Conservation (phyloP, 1,140 invertebrate genomes). For the Leptopilina clavipes region DNA sequence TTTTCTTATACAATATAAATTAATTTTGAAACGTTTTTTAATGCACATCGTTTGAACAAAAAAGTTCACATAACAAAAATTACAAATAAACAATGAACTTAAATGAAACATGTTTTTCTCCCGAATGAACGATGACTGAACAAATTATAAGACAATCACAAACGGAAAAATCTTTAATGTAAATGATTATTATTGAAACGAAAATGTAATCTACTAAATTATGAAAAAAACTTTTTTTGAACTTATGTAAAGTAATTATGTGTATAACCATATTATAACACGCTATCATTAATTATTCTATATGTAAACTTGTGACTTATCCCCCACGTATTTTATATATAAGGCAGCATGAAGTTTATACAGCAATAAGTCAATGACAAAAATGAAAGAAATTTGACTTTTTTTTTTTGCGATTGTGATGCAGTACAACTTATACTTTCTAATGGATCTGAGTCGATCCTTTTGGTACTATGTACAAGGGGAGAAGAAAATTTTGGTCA, state of each 20-base stretch:
- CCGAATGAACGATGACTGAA: neutral
- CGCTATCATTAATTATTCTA: slow-evolving; percentile 34
- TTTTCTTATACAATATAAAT: neutral
- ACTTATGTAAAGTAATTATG: slow-evolving; percentile 8
- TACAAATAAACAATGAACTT: neutral
- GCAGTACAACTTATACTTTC: slow-evolving; percentile 36
- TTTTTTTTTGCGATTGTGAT: slow-evolving; percentile 35
- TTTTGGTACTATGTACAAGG: slow-evolving; percentile 56
- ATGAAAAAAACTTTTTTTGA: neutral
- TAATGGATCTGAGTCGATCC: slow-evolving; percentile 42
- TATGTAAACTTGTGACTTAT: neutral
- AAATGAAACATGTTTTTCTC: neutral
- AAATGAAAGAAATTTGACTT: slow-evolving; percentile 10
- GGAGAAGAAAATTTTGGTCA: slow-evolving; percentile 58
- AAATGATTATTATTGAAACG: neutral
- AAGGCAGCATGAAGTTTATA: slow-evolving; percentile 38
- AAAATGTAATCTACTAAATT: slow-evolving; percentile 4
- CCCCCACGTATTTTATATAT: slow-evolving; percentile 17
- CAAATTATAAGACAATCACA: slow-evolving; percentile 1
- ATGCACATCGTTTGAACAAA: neutral
- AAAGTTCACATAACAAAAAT: neutral
- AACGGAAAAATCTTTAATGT: neutral
- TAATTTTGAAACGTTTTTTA: neutral
- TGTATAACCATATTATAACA: slow-evolving; percentile 1
- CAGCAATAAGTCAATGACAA: slow-evolving; percentile 22